phyloP scores from a whole-genome alignment of 1,140 invertebrate genomes.

The Heliothis subflexa region DNA sequence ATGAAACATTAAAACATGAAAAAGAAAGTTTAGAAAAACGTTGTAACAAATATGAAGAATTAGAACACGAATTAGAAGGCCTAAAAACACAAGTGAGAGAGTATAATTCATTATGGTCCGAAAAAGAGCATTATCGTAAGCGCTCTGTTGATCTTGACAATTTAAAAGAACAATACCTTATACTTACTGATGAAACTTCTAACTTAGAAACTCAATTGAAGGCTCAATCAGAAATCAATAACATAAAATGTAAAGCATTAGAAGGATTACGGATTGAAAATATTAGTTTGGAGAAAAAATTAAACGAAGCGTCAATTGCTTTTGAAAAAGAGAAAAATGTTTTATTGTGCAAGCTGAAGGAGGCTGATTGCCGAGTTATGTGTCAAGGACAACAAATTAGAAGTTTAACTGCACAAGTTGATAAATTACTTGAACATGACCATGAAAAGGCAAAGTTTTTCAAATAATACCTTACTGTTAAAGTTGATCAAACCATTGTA shows the following conservation, averaged over 20 bases:
- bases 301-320: slow-evolving; percentile 66
- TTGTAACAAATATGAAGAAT: slow-evolving; percentile 70
- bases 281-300: slow-evolving; percentile 69
- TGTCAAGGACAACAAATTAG: slow-evolving; percentile 81
- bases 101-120: slow-evolving; percentile 75
- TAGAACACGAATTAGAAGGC: slow-evolving; percentile 72
- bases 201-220: slow-evolving; percentile 75
- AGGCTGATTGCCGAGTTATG: slow-evolving; percentile 78
- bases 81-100: slow-evolving; percentile 69
- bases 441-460: slow-evolving; percentile 59
- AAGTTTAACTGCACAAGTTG: slow-evolving; percentile 73
- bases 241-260: slow-evolving; percentile 67
- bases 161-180: slow-evolving; percentile 75
- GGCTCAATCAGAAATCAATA: slow-evolving; percentile 76
- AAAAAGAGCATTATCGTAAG: slow-evolving; percentile 76
- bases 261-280: slow-evolving; percentile 74
- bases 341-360: slow-evolving; percentile 75
- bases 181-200: slow-evolving; percentile 74
- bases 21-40: slow-evolving; percentile 65
- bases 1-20: slow-evolving; percentile 78
- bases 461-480: neutral
- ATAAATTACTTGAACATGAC: slow-evolving; percentile 69
- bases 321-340: slow-evolving; percentile 78
- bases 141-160: slow-evolving; percentile 74
- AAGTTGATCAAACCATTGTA: neutral